These are phyloP conservation scores for Cyclargus thomasi DNA, from an alignment of 1,140 invertebrate genomes.

Conservation along the genomic window DNA sequence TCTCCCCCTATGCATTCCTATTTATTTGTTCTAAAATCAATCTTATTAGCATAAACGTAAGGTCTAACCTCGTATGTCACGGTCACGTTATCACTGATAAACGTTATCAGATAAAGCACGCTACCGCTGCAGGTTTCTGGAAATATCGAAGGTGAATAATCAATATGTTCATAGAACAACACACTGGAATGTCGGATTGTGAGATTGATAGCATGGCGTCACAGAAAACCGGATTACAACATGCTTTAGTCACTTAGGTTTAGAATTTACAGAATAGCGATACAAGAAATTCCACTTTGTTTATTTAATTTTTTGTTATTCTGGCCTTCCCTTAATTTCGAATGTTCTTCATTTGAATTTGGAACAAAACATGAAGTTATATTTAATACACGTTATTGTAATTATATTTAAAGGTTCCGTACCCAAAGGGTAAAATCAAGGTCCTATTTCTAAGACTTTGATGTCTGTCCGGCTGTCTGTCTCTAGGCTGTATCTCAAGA, in stretches of 20 bases:
- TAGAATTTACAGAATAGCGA: not conserved
- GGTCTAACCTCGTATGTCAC: not conserved
- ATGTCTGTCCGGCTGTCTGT: no score
- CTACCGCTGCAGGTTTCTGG: not conserved
- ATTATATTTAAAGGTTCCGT: no score
- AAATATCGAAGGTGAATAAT: not conserved
- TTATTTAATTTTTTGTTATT: no score
- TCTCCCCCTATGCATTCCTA: not conserved
- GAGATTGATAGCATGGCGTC: not conserved
- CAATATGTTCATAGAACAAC: not conserved
- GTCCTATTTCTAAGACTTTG: no score
- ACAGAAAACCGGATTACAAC: not conserved
- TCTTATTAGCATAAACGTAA: not conserved
- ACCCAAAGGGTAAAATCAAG: no score
- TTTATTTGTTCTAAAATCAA: not conserved
- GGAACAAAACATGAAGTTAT: no score
- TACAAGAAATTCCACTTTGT: not conserved
- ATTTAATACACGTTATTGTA: no score
- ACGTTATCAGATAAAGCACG: not conserved
- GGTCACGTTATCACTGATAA: not conserved
- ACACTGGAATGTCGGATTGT: not conserved
- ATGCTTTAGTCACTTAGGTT: not conserved
- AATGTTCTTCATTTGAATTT: no score
- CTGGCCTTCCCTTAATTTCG: no score
- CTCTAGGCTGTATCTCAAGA: no score